A percentile compares a stretch with the other conserved stretches of the same genome.
Conservation (phyloP, 2,797 vertebrate genomes). For the Myiotriccus ornatus region DNA sequence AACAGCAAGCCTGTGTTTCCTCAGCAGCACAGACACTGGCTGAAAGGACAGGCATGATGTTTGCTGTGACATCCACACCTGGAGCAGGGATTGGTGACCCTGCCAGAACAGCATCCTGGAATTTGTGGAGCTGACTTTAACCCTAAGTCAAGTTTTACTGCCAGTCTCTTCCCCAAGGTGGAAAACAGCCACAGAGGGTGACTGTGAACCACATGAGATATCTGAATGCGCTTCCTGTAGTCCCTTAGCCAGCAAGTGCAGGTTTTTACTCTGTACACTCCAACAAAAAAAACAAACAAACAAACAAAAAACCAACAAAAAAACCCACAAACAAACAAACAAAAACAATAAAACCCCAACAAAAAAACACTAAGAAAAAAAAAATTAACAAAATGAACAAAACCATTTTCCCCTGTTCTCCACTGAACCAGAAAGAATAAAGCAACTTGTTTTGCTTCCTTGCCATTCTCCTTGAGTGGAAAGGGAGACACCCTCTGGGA, state of each 20-base stretch:
- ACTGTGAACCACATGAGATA: not conserved
- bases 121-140: not conserved
- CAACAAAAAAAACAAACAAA: no score
- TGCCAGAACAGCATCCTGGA: not conserved
- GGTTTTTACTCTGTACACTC: not conserved
- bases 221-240: not conserved
- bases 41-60: not conserved
- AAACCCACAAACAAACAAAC: no score
- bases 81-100: rapidly evolving
- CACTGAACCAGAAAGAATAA: not conserved
- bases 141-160: not conserved
- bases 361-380: not conserved
- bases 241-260: not conserved
- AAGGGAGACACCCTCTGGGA: not conserved
- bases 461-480: rapidly evolving
- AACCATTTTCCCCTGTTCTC: not conserved
- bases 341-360: not conserved
- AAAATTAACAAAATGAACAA: rapidly evolving
- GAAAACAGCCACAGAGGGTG: not conserved
- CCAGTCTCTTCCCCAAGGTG: not conserved
- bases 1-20: not conserved
- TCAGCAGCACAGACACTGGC: rapidly evolving
- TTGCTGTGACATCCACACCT: not conserved
- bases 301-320: no score
- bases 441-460: not conserved